Conservation (phyloP, 2,797 vertebrate genomes). For the Nyctibius grandis region DNA sequence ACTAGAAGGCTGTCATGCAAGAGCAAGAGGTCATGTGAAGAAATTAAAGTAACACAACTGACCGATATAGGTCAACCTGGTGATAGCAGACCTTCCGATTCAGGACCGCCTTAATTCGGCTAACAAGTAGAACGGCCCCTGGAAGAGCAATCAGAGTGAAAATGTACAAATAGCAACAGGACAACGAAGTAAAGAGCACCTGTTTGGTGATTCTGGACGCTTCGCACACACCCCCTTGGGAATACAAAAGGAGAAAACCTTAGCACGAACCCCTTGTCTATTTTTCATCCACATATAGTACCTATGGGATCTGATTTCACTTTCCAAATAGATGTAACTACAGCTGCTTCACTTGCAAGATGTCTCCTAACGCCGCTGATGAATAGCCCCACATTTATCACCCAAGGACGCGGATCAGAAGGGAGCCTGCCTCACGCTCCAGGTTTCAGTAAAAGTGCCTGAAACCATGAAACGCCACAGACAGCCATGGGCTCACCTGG, state of each 20-base stretch:
- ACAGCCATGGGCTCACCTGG: not conserved
- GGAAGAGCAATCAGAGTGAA: slow-evolving; percentile 8
- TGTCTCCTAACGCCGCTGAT: not conserved
- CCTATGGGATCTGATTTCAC: slow-evolving; percentile 41
- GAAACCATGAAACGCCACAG: not conserved
- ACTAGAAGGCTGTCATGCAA: slow-evolving; percentile 26
- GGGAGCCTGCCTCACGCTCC: not conserved
- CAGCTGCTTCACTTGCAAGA: slow-evolving; percentile 12
- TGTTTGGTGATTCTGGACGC: not conserved
- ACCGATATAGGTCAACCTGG: slow-evolving; percentile 9
- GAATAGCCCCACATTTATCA: slow-evolving; percentile 45
- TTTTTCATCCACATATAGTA: slow-evolving; percentile 14
- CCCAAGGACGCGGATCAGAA: not conserved
- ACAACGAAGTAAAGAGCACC: not conserved
- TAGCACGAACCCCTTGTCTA: slow-evolving; percentile 6
- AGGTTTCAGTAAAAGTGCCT: slow-evolving; percentile 18
- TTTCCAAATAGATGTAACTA: slow-evolving; percentile 44
- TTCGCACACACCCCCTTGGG: not conserved
- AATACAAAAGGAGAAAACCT: not conserved
- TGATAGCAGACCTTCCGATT: slow-evolving; percentile 4
- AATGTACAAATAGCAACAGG: not conserved
- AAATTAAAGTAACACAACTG: slow-evolving; percentile 67
- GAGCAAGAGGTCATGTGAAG: slow-evolving; percentile 46
- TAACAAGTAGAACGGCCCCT: not conserved
- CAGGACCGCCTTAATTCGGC: slow-evolving; percentile 16